Percentiles rank a stretch among this genome's conserved stretches.
These are phyloP conservation scores for Polydrusus tereticollis DNA, from an alignment of 2,888 invertebrate species.

Conservation along the genomic window DNA sequence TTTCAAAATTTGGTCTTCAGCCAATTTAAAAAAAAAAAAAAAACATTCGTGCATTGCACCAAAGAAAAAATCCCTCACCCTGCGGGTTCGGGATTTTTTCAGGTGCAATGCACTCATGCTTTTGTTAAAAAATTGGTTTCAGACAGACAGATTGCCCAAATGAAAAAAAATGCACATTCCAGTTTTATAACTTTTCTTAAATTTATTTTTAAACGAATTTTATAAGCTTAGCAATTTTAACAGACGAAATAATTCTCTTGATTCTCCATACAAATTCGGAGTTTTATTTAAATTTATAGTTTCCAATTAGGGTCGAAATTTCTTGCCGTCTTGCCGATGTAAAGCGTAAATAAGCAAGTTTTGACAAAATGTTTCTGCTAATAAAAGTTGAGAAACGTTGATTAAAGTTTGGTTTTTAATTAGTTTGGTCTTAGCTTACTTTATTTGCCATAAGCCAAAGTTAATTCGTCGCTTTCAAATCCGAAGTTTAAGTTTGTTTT, in stretches of 20 bases:
- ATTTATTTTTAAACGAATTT: background rate
- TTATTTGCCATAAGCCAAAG: conserved; percentile 3
- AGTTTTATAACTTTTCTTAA: background rate
- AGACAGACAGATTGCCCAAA: no score
- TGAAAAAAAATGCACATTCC: no score
- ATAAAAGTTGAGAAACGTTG: conserved; percentile 34
- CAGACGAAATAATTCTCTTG: background rate
- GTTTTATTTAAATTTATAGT: conserved; percentile 37
- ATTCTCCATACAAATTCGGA: background rate
- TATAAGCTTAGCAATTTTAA: background rate
- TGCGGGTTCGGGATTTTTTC: no score
- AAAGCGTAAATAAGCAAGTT: conserved; percentile 30
- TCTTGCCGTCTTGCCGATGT: background rate
- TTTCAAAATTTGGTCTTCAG: no score
- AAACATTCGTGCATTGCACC: no score
- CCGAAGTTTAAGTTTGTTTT: conserved; percentile 4
- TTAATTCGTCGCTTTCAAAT: conserved; percentile 9
- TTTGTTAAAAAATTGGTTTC: no score
- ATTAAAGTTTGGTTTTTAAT: conserved; percentile 37
- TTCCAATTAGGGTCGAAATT: conserved; percentile 25
- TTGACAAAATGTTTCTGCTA: conserved; percentile 38
- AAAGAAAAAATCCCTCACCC: no score
- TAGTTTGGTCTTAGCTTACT: conserved; percentile 18
- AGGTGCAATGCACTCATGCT: no score
- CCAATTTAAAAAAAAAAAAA: no score